Base-by-base conservation (phyloP, 2,113 vertebrate species). In the Python bivittatus region DNA sequence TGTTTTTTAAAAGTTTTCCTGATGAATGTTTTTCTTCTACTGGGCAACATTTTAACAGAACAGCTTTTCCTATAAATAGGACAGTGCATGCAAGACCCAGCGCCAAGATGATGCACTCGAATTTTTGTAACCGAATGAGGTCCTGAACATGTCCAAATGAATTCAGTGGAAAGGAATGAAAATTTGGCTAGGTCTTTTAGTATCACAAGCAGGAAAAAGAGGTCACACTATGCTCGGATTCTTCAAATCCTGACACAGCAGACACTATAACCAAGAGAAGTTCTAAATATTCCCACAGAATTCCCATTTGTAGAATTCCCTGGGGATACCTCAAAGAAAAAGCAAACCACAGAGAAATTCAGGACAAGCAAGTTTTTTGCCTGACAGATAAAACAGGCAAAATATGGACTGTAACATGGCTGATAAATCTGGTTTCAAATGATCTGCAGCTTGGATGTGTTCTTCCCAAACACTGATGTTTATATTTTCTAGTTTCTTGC, bases 371-470 rank as follows among this genome's bases (percentile, higher is more conserved):
- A 22, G 20, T 64, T 85, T 57, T 44, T 15, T 44, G 2, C 5
- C 13, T 88, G 44, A 6, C 29, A 44, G 52, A 84, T n/a, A 86
- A 44, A 48, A 57, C 86, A 13, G n/a, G 33, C 1, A 0, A 12
- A 13, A 53, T 53, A 54, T 56, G 3, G 8, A 0, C 86, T 38
- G 29, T 0, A 2, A 56, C 11, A 92, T 60, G 42, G 0, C 11
- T 20, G 6, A 79, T 3, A 56, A 79, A 93, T 0, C 10, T 3
- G 2, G 22, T 44, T 0, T 27, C 0, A 17, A 96, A 61, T 27
- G 53, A 0, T 0, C 0, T 0, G 0, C n/a, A 0, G 0, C 52
- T 92, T 11, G 0, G 33, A 11, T 68, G 52, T 88, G 38, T 92
- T 88, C 27, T 56, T 56, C 33, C 84, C 23, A 9, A 42, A 29